A percentile compares a stretch with the other conserved stretches of the same genome.
Conservation (phyloP, 1,140 invertebrate species). For the Scaptomyza hsui region DNA sequence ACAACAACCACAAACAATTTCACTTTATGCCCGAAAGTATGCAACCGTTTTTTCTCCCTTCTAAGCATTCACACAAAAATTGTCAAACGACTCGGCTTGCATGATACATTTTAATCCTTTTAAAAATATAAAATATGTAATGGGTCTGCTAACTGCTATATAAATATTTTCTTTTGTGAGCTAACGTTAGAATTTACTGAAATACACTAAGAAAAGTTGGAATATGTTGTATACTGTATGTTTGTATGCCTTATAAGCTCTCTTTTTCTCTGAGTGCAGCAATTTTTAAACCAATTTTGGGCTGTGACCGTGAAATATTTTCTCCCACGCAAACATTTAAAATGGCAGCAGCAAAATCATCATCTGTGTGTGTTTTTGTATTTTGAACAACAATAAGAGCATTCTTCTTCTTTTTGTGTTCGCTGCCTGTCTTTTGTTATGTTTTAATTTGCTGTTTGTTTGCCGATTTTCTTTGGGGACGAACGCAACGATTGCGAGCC, state of each 20-base stretch:
- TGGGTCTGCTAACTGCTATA: background rate
- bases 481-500: background rate
- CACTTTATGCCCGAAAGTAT: constrained; percentile 23
- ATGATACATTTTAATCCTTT: background rate
- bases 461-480: constrained; percentile 6
- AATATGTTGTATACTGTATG: background rate
- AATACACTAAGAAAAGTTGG: background rate
- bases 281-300: background rate
- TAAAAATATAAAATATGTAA: background rate
- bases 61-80: too few relatives aligned
- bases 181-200: background rate
- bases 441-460: constrained; percentile 67
- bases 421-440: constrained; percentile 59
- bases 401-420: constrained; percentile 32
- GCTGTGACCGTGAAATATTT: constrained; percentile 3
- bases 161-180: constrained; percentile 4
- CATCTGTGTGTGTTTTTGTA: constrained; percentile 3
- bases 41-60: constrained; percentile 40
- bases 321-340: background rate
- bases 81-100: background rate
- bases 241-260: too few relatives aligned
- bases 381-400: constrained; percentile 8
- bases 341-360: constrained; percentile 2
- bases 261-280: background rate
- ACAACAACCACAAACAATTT: background rate